Evolutionary conservation across 2,888 invertebrate genomes (phyloP), one percentile per base, ranked within the genome.

Genomic region (Scrobipalpa atriplicella): DNA sequence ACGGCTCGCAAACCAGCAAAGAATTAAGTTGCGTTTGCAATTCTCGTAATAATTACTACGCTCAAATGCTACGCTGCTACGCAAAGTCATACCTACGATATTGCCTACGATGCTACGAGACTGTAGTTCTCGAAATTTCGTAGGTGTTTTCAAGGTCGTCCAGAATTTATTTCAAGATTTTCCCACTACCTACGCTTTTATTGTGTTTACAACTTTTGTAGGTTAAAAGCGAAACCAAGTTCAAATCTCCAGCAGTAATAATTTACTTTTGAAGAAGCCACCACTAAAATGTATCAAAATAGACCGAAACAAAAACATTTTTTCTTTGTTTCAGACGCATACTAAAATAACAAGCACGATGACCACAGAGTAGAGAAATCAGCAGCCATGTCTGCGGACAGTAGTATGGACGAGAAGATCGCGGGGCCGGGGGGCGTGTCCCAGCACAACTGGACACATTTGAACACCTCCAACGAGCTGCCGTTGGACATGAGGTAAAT

Each of bases 401-500:
- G 13, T 19, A 84, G 89, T 64, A 86, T 91, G 51, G 90, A 87
- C 38, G 92, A 92, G 62, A 92, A 92, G 69, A 85, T 92, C 0
- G 90, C 92, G 16, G 92, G 92, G 62, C 87, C 92, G n/a, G 92
- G 92, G 0, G 92, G 92, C 68, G 90, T 89, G 43, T 87, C 88
- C 7, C 92, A 92, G 71, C 88, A 85, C 70, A 90, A 90, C 79
- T 92, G 92, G 92, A 84, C 89, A 0, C 89, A 87, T 72, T 74
- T 85, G 62, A 91, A 90, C 71, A 75, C 77, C 8, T 89, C 79
- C 56, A 73, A 76, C 66, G 89, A 89, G 68, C 78, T 96, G 68
- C 95, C 96, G 0, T 83, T 94, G 62, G 96, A 97, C 76, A 97
- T 98, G 97, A 92, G 93, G 47, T 47, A 29, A 29, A 29, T 3